A percentile compares a stretch with the other conserved stretches of the same genome.
These are phyloP conservation scores for Chitala chitala DNA, from an alignment of 2,113 vertebrate species.

Conservation along the genomic window DNA sequence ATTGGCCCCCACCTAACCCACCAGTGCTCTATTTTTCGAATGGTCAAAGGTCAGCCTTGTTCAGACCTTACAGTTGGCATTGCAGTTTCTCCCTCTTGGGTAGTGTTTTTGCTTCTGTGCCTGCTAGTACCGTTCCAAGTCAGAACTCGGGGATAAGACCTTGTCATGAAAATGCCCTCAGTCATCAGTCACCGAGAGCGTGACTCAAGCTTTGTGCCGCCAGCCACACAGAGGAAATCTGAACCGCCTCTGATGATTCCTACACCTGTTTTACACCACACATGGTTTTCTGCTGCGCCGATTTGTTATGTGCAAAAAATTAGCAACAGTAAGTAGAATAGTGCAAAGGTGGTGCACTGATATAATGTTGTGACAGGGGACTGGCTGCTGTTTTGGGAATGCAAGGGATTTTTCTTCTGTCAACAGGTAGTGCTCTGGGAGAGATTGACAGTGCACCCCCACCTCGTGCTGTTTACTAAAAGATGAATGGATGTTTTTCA, in stretches of 20 bases:
- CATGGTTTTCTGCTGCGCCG: no score
- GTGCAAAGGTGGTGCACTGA: not conserved
- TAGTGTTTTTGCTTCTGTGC: not conserved
- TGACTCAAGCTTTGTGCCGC: not conserved
- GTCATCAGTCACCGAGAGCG: not conserved
- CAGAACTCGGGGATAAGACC: conserved; percentile 3
- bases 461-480: conserved; percentile 34
- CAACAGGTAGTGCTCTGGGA: conserved; percentile 25
- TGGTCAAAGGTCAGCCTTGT: conserved; percentile 6
- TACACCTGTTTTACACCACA: no score
- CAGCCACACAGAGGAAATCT: not conserved
- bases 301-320: not conserved
- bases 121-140: conserved; percentile 3
- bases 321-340: not conserved
- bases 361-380: no score
- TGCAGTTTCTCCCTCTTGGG: not conserved
- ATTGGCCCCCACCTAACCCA: not conserved
- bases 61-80: not conserved
- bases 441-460: conserved; percentile 26
- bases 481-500: conserved; percentile 62
- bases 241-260: not conserved
- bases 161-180: not conserved
- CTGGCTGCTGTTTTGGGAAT: not conserved
- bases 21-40: not conserved
- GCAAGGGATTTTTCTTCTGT: not conserved